Evolutionary conservation across 2,113 vertebrate species (phyloP), one percentile per base, ranked within the genome.

Genomic region (Xyliphius kryptos): DNA sequence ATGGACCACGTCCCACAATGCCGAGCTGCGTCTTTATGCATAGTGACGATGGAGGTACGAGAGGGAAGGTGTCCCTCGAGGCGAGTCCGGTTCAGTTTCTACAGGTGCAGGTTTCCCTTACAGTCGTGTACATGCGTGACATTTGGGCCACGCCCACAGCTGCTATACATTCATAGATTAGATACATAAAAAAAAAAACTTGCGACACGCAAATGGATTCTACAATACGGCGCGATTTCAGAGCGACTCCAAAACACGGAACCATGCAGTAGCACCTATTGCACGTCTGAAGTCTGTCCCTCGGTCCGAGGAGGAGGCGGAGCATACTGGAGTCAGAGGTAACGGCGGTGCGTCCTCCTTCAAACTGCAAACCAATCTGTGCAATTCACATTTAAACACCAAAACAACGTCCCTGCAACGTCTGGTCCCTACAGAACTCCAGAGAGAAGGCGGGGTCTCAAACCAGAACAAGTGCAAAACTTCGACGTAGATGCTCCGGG

Each of bases 221-320:
- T 61, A 48, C 40, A 38, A 64, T 72, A 47, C 26, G 26, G 26
- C 26, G 26, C 26, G 26, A 32, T 32, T 32, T 32, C 26, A 32
- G 26, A 74, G 9, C 67, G 61, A 64, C 70, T 79, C 40, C 68
- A 32, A 52, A 72, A n/a, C n/a, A n/a, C n/a, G n/a, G n/a, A n/a
- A n/a, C n/a, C n/a, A n/a, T n/a, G n/a, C n/a, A n/a, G n/a, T n/a
- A n/a, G n/a, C n/a, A n/a, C n/a, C n/a, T n/a, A n/a, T n/a, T n/a
- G n/a, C n/a, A n/a, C n/a, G n/a, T n/a, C n/a, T n/a, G n/a, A n/a
- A n/a, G 26, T 56, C 53, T 1, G 37, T 43, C 32, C 20, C 17
- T 12, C 9, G 26, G 26, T 32, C 26, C 26, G 26, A 32, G 26
- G 26, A 32, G 26, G 26, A 32, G 26, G 26, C 26, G 26, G 26